These are phyloP conservation scores for Euleptes europaea DNA, from an alignment of 2,113 vertebrate genomes.

Conservation along the genomic window DNA sequence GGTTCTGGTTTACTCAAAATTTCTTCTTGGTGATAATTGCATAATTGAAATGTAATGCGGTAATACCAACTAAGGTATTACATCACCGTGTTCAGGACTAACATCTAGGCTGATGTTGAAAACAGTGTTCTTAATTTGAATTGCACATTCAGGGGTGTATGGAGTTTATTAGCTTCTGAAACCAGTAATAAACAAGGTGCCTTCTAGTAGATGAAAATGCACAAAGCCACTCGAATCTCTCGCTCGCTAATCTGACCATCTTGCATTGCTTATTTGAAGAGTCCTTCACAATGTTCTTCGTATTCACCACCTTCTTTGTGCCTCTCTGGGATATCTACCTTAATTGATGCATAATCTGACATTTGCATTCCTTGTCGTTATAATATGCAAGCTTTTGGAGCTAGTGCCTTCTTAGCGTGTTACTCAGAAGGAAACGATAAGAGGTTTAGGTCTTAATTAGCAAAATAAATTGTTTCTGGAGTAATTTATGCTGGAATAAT, in stretches of 20 bases:
- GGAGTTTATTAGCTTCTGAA: slow-evolving; percentile 27
- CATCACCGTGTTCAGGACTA: not conserved
- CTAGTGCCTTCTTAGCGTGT: slow-evolving; percentile 69
- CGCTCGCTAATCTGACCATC: not conserved
- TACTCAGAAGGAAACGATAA: slow-evolving; percentile 7
- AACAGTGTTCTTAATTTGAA: slow-evolving; percentile 26
- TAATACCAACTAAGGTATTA: not conserved
- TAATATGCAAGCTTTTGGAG: slow-evolving; percentile 26
- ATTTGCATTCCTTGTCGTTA: slow-evolving; percentile 50
- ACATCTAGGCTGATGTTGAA: not conserved
- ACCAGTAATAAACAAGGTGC: slow-evolving; percentile 45
- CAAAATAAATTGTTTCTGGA: not conserved
- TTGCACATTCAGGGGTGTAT: not conserved
- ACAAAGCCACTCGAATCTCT: slow-evolving; percentile 32
- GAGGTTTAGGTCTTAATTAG: slow-evolving; percentile 30
- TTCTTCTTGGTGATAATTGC: not conserved
- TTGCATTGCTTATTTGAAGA: slow-evolving; percentile 33
- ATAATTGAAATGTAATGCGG: not conserved
- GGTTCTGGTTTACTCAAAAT: slow-evolving; percentile 50
- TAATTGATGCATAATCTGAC: slow-evolving; percentile 41
- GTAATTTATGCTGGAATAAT: not conserved
- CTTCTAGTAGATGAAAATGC: slow-evolving; percentile 46
- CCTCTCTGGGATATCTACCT: slow-evolving; percentile 61
- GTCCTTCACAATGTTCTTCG: slow-evolving; percentile 26
- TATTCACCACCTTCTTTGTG: slow-evolving; percentile 52